Evolutionary conservation across 1,140 invertebrate genomes (phyloP).

Genomic region (Bilobella aurantiaca): DNA sequence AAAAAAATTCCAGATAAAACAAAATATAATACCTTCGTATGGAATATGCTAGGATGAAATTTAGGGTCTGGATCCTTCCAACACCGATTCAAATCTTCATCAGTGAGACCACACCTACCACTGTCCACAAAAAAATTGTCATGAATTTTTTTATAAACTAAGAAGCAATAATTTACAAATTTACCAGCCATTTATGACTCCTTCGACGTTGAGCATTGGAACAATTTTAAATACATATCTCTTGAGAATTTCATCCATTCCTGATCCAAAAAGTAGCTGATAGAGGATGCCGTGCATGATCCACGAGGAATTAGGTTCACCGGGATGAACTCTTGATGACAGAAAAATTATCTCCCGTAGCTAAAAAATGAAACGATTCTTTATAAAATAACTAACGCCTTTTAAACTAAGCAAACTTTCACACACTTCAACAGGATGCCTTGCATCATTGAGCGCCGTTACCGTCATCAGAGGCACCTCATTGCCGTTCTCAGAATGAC

Average conservation of each 20-base stretch:
- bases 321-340: slow-evolving; percentile 73
- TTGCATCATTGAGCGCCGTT: slow-evolving; percentile 43
- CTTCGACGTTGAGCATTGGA: slow-evolving; percentile 79
- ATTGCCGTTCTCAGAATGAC: slow-evolving; percentile 62
- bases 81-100: slow-evolving; percentile 68
- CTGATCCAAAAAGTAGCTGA: slow-evolving; percentile 51
- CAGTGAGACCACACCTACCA: slow-evolving; percentile 67
- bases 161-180: slow-evolving; percentile 30
- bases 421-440: slow-evolving; percentile 35
- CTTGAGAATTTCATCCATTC: slow-evolving; percentile 52
- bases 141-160: not conserved
- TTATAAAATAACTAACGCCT: not conserved
- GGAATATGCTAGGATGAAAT: slow-evolving; percentile 70
- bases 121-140: slow-evolving; percentile 52
- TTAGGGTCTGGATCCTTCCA: slow-evolving; percentile 63
- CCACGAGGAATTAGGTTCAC: slow-evolving; percentile 80
- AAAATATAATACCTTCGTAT: slow-evolving; percentile 54
- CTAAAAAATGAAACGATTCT: slow-evolving; percentile 38
- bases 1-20: not conserved
- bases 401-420: not conserved
- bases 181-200: slow-evolving; percentile 79
- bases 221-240: slow-evolving; percentile 75
- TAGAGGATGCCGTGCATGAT: slow-evolving; percentile 73
- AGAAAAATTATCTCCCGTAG: slow-evolving; percentile 60
- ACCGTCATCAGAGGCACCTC: slow-evolving; percentile 68